Percentiles rank a stretch among this genome's conserved stretches.
Evolutionary conservation across 2,888 invertebrate genomes (phyloP).

Genomic region (Nudaria mundana): DNA sequence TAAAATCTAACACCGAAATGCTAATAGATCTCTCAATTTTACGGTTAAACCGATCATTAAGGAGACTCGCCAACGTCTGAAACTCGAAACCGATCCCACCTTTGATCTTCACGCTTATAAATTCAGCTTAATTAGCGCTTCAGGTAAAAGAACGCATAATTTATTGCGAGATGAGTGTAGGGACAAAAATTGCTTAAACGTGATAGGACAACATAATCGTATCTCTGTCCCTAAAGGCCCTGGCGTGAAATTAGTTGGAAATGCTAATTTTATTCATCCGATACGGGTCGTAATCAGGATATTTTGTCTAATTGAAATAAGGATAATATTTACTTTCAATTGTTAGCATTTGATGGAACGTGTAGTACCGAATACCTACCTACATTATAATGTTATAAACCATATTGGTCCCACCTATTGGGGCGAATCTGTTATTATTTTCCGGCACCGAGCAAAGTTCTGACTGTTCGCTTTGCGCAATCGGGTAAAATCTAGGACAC

Average conservation of each 20-base stretch:
- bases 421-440: no score
- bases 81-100: slow-evolving; percentile 26
- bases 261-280: slow-evolving; percentile 38
- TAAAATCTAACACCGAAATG: slow-evolving; percentile 12
- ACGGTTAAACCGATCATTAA: slow-evolving; percentile 25
- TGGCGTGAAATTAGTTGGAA: slow-evolving; percentile 28
- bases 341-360: no score
- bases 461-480: no score
- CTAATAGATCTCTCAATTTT: slow-evolving; percentile 26
- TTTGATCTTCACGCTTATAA: slow-evolving; percentile 34
- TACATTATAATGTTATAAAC: no score
- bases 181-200: slow-evolving; percentile 30
- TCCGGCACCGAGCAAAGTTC: no score
- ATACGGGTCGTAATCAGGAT: slow-evolving; percentile 27
- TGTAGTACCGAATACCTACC: no score
- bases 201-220: slow-evolving; percentile 28
- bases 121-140: slow-evolving; percentile 36
- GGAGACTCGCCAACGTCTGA: slow-evolving; percentile 24
- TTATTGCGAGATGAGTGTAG: slow-evolving; percentile 34
- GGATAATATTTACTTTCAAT: no score
- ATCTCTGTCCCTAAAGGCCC: slow-evolving; percentile 17
- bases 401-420: no score
- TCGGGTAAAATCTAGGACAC: no score
- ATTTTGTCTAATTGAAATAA: slow-evolving; percentile 16
- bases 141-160: slow-evolving; percentile 37